phyloP scores from a whole-genome alignment of 1,140 invertebrate species.

The Thaumatotibia leucotreta region DNA sequence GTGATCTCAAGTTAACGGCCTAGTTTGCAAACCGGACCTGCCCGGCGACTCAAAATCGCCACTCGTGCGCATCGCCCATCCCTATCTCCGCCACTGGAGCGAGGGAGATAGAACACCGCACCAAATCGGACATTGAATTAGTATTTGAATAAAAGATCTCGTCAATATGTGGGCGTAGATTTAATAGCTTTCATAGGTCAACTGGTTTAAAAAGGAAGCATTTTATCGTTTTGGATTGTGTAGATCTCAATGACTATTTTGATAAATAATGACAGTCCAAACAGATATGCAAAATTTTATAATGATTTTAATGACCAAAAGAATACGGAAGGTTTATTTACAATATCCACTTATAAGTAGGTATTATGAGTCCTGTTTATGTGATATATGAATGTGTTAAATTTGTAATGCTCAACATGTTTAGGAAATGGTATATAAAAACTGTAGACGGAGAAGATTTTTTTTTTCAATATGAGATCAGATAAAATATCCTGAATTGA shows the following conservation, averaged over 20 bases:
- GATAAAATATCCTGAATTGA: no score
- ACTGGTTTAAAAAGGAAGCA: neutral
- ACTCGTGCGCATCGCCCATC: conserved; percentile 4
- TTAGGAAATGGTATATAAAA: no score
- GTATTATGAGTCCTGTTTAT: neutral
- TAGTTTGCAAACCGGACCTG: conserved; percentile 8
- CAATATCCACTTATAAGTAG: neutral
- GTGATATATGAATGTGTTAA: neutral
- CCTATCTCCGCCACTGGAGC: neutral
- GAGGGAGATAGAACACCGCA: neutral
- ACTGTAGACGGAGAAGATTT: no score
- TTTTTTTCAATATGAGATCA: no score
- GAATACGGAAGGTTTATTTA: neutral
- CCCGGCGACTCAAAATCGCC: neutral
- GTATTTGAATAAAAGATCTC: neutral
- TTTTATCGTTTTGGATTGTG: neutral
- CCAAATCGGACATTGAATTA: neutral
- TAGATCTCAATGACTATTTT: no score
- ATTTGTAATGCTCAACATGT: neutral
- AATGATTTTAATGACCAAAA: neutral
- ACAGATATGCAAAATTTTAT: neutral
- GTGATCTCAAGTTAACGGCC: neutral
- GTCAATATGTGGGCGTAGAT: neutral
- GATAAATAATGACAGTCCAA: neutral
- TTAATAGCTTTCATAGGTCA: neutral